Percentiles rank a stretch among this genome's conserved stretches.
These are phyloP conservation scores for Tiliacea aurago DNA, from an alignment of 2,888 invertebrate species.

Conservation along the genomic window DNA sequence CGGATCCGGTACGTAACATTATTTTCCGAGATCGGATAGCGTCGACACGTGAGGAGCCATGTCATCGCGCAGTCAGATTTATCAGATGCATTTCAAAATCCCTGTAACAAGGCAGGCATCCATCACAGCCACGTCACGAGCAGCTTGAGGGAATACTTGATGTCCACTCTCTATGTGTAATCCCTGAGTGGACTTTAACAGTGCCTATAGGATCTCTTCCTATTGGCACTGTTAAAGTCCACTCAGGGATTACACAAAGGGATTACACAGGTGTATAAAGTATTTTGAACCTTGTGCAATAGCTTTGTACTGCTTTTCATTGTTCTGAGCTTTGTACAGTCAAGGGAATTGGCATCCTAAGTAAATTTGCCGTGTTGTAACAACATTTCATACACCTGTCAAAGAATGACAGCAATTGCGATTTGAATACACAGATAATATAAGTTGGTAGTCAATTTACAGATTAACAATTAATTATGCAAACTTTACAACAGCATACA, in stretches of 20 bases:
- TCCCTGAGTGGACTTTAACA: not conserved
- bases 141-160: slow-evolving; percentile 34
- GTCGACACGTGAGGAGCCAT: slow-evolving; percentile 45
- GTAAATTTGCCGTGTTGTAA: not conserved
- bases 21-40: slow-evolving; percentile 46
- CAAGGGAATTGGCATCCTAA: not conserved
- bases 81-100: slow-evolving; percentile 31
- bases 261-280: not conserved
- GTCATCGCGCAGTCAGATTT: slow-evolving; percentile 38
- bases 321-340: not conserved
- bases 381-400: not conserved
- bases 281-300: not conserved
- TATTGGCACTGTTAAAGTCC: too few species aligned
- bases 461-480: not conserved
- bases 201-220: not conserved
- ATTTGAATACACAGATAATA: not conserved
- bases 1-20: slow-evolving; percentile 22
- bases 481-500: not conserved
- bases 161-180: slow-evolving; percentile 1
- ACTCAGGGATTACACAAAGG: too few species aligned
- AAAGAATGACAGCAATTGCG: too few species aligned
- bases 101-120: slow-evolving; percentile 26
- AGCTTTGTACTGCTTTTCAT: not conserved
- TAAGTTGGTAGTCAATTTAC: too few species aligned
- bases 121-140: slow-evolving; percentile 12